Evolutionary conservation across 2,888 invertebrate species (phyloP).

Genomic region (Trachelus tabidus): DNA sequence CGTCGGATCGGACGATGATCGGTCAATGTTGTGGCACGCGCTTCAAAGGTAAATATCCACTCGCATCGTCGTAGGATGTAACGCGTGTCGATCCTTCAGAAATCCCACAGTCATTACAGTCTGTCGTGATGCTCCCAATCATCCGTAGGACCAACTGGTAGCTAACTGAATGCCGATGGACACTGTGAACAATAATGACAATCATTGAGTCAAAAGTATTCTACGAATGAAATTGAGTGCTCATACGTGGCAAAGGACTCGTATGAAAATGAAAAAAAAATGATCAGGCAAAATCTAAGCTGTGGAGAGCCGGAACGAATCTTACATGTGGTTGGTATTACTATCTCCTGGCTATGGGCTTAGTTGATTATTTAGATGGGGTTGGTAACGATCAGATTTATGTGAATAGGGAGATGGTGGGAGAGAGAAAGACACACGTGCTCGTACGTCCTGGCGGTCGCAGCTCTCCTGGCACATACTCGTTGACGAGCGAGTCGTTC

Average conservation of each 20-base stretch:
- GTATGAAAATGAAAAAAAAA: background rate
- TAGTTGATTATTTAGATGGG: background rate
- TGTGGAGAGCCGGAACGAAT: background rate
- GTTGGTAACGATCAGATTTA: background rate
- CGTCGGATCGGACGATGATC: constrained; percentile 15
- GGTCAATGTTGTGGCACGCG: constrained; percentile 30
- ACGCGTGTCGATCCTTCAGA: background rate
- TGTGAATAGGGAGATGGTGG: background rate
- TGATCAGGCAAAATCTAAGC: background rate
- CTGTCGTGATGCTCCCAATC: background rate
- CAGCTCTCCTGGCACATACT: background rate
- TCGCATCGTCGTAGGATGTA: background rate
- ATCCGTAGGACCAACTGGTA: background rate
- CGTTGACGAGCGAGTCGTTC: background rate
- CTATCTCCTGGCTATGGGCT: background rate
- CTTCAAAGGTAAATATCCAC: constrained; percentile 24
- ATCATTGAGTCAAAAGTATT: background rate
- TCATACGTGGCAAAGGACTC: background rate
- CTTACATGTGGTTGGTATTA: background rate
- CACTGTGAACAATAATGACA: background rate
- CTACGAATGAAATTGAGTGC: background rate
- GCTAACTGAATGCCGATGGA: background rate
- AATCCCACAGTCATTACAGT: background rate
- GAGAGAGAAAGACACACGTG: background rate
- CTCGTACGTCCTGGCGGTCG: background rate